A percentile compares a stretch with the other conserved stretches of the same genome.
Evolutionary conservation across 1,140 invertebrate species (phyloP).

Genomic region (Atta cephalotes): DNA sequence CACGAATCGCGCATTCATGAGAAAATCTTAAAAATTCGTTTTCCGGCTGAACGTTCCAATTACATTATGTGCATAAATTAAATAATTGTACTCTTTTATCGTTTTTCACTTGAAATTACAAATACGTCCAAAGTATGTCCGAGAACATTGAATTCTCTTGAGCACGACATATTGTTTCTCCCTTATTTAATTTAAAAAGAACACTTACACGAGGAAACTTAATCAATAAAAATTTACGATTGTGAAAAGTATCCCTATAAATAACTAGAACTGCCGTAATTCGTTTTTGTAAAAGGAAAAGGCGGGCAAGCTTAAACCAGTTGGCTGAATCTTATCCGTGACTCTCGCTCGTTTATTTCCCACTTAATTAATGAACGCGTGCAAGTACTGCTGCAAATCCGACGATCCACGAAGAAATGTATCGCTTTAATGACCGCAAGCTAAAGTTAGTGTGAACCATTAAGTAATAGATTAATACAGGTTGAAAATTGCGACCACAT

Average conservation of each 20-base stretch:
- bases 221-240: not conserved
- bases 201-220: not conserved
- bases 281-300: conserved; percentile 16
- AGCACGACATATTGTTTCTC: not conserved
- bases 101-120: not conserved
- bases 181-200: not conserved
- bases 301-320: not conserved
- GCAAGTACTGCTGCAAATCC: conserved; percentile 35
- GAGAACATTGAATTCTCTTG: not conserved
- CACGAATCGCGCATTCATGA: conserved; percentile 2
- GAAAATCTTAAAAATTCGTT: conserved; percentile 35
- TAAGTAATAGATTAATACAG: conserved; percentile 45
- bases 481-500: conserved; percentile 23
- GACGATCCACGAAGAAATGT: conserved; percentile 50
- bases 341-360: conserved; percentile 42
- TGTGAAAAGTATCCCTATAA: not conserved
- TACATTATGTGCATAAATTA: not conserved
- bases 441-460: conserved; percentile 48
- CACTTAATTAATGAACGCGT: conserved; percentile 39
- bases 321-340: conserved; percentile 37
- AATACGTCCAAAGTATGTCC: not conserved
- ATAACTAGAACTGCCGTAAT: not conserved
- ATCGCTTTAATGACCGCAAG: conserved; percentile 40
- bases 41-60: conserved; percentile 34
- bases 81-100: not conserved